Evolutionary conservation across 2,888 invertebrate species (phyloP), one percentile per base, ranked within the genome.

Genomic region (Cabera pusaria): DNA sequence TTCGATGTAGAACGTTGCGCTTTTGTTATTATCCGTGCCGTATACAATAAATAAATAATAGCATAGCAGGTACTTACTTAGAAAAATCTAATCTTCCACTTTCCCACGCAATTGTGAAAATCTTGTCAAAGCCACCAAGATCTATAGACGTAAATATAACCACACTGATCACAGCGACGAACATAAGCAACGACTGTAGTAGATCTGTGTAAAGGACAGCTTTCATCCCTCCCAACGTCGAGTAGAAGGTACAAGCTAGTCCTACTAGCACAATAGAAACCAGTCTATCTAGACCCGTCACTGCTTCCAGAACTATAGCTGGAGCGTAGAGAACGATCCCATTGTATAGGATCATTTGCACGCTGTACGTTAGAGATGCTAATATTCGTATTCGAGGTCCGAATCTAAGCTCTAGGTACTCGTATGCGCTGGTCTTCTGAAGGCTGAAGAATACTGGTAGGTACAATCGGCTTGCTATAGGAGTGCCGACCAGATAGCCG

Each of bases 301-400:
- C 93, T 0, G 97, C 93, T 72, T 95, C 95, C 6, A 98, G 74
- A 0, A 98, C 97, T 49, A 98, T 88, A 0, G 98, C 95, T 1
- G 98, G 98, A 0, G 98, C 98, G 74, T 96, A 98, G 5, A 98
- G 81, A 9, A 97, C 98, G 52, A 98, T 95, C 0, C 97, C 95
- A 90, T 96, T 96, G 61, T 96, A 96, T 10, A 96, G 85, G 50
- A 97, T 91, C 94, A 97, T 96, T 86, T 98, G 98, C 16, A 96
- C 60, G 36, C 95, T 93, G 66, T 97, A 98, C 0, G 95, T 93
- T 29, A 96, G 64, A 2, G 97, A 97, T 0, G 97, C 97, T n/a
- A 93, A 78, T 44, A 95, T 77, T 56, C 98, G 90, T 11, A 96
- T 92, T 2, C 84, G 81, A 45, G 92, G 91, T 2, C 97, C 96